Evolutionary conservation across 2,113 vertebrate species (phyloP).

Genomic region (Solea solea): DNA sequence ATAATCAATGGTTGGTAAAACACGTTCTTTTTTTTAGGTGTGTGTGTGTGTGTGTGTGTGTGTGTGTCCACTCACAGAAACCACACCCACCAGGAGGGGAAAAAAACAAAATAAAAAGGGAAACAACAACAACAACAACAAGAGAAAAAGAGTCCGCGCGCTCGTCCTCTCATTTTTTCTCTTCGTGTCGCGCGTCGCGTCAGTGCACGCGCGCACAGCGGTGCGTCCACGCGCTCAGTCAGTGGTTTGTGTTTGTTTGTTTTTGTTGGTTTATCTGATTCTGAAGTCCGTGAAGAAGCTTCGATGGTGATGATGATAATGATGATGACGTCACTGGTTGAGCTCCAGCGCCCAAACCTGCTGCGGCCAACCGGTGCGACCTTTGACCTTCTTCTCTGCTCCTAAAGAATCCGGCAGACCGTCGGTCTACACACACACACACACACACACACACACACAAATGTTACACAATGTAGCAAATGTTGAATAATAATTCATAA

Average conservation of each 20-base stretch:
- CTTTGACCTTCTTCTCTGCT: constrained; percentile 91
- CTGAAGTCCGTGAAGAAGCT: constrained; percentile 17
- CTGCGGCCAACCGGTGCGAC: constrained; percentile 97
- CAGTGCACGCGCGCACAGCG: constrained; percentile 30
- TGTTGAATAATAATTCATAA: no score
- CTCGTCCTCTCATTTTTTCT: background rate
- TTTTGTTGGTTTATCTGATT: constrained; percentile 15
- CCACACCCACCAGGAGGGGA: background rate
- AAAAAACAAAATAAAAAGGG: background rate
- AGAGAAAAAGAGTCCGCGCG: background rate
- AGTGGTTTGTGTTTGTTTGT: constrained; percentile 35
- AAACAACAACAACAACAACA: background rate
- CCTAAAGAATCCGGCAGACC: constrained; percentile 82
- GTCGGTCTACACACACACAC: constrained; percentile 75
- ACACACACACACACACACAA: background rate
- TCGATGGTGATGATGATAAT: background rate
- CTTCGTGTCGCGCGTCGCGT: constrained; percentile 14
- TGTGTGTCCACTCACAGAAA: background rate
- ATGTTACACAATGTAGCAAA: background rate
- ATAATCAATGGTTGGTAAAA: no score
- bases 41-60: constrained; percentile 6
- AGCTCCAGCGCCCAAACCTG: constrained; percentile 98
- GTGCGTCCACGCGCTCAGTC: constrained; percentile 33
- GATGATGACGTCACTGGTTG: constrained; percentile 84
- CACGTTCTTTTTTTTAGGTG: background rate